phyloP scores from a whole-genome alignment of 2,888 invertebrate genomes.

The Eristalinus sepulchralis region DNA sequence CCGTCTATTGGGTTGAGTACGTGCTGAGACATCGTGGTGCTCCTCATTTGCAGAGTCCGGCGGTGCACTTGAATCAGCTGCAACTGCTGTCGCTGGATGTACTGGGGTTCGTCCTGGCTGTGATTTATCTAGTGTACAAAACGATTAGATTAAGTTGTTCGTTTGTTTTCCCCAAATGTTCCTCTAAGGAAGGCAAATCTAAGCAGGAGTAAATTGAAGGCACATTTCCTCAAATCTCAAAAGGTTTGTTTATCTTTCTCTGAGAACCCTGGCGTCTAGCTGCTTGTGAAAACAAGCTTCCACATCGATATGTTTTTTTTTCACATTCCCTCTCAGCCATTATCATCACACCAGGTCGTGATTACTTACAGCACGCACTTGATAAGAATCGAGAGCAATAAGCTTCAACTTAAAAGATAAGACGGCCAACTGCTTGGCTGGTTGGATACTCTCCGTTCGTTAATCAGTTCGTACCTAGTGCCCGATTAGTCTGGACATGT shows the following conservation, averaged over 20 bases:
- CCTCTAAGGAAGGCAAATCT: conserved; percentile 19
- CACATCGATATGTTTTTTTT: too few relatives aligned
- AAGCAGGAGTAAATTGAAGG: conserved; percentile 39
- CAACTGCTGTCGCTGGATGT: conserved; percentile 82
- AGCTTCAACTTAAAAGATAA: neutral
- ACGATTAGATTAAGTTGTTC: conserved; percentile 12
- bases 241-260: too few relatives aligned
- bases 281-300: too few relatives aligned
- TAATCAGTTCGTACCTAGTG: neutral
- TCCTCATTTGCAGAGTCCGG: conserved; percentile 82
- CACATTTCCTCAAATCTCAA: too few relatives aligned
- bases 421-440: neutral
- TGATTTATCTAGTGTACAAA: conserved; percentile 40
- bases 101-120: conserved; percentile 71
- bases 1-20: conserved; percentile 83
- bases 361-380: neutral
- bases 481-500: neutral
- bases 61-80: conserved; percentile 80
- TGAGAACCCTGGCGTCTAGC: too few relatives aligned
- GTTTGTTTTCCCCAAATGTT: conserved; percentile 33
- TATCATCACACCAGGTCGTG: neutral
- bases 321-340: neutral
- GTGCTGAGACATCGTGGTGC: conserved; percentile 82
- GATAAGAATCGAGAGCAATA: neutral
- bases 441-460: neutral